A percentile compares a stretch with the other conserved stretches of the same genome.
These are phyloP conservation scores for Galerucella nymphaeae DNA, from an alignment of 2,888 invertebrate genomes.

Conservation along the genomic window DNA sequence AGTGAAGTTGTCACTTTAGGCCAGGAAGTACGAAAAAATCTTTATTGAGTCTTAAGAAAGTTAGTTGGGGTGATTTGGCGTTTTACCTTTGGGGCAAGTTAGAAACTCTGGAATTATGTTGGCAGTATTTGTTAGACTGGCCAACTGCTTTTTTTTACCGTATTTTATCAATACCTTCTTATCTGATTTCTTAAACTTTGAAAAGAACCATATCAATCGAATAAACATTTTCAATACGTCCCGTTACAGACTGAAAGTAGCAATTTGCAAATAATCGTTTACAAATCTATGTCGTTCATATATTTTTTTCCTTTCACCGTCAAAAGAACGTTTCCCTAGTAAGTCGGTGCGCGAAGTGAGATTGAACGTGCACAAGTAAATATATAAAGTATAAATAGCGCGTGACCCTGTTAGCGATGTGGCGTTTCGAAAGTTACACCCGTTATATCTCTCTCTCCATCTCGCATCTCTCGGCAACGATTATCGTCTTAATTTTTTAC, in stretches of 20 bases:
- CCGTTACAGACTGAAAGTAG: not conserved
- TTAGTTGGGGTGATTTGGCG: no score
- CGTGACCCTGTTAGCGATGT: constrained; percentile 50
- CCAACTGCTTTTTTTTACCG: no score
- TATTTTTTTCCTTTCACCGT: constrained; percentile 16
- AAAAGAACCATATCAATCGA: no score
- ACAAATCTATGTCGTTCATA: constrained; percentile 20
- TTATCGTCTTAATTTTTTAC: constrained; percentile 38
- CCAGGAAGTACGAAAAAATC: no score
- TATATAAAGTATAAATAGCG: constrained; percentile 52
- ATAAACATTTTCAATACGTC: not conserved
- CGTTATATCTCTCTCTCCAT: constrained; percentile 33
- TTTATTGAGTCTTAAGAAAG: no score
- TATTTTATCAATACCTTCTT: no score
- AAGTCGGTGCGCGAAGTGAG: constrained; percentile 27
- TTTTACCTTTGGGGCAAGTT: no score
- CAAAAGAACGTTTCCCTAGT: not conserved
- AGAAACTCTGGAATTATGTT: no score
- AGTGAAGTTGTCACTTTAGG: no score
- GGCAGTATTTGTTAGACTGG: no score
- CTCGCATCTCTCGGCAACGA: constrained; percentile 35
- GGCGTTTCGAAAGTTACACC: constrained; percentile 48
- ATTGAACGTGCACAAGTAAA: constrained; percentile 24
- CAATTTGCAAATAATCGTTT: constrained; percentile 14
- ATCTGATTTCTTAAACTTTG: no score